Evolutionary conservation across 1,140 invertebrate genomes (phyloP).

Genomic region (Euglossa dilemma): DNA sequence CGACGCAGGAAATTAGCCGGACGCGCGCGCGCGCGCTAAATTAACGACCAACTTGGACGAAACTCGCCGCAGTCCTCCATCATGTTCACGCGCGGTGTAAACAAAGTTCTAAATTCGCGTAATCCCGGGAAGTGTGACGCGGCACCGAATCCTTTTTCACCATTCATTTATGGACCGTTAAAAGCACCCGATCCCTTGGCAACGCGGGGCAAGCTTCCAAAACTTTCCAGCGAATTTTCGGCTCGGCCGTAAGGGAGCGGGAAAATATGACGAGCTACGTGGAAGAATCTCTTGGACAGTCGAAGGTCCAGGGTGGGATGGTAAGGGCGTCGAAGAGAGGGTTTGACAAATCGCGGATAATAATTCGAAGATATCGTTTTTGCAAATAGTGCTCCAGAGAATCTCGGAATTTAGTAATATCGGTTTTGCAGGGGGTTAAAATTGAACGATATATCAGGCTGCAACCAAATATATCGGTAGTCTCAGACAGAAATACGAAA

Average conservation of each 20-base stretch:
- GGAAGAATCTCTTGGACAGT: background rate
- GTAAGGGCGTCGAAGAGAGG: no score
- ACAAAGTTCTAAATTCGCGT: slow-evolving; percentile 31
- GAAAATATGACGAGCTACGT: background rate
- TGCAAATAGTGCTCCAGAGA: no score
- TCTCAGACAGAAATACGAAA: no score
- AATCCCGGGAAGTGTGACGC: background rate
- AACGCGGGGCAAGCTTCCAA: background rate
- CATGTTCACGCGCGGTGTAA: slow-evolving; percentile 10
- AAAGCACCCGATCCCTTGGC: background rate
- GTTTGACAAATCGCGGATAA: no score
- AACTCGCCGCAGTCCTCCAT: background rate
- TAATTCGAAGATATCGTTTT: no score
- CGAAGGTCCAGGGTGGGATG: background rate
- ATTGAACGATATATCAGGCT: no score
- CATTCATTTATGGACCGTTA: slow-evolving; percentile 14
- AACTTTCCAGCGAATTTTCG: background rate
- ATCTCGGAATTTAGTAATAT: no score
- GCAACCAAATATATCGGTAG: no score
- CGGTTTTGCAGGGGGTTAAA: no score
- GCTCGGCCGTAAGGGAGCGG: background rate
- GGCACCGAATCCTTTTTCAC: slow-evolving; percentile 8
- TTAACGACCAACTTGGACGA: slow-evolving; percentile 6
- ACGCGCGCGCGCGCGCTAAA: background rate
- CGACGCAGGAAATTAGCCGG: background rate